A percentile compares a stretch with the other conserved stretches of the same genome.
Evolutionary conservation across 1,140 invertebrate genomes (phyloP).

Genomic region (Tenebrio molitor): DNA sequence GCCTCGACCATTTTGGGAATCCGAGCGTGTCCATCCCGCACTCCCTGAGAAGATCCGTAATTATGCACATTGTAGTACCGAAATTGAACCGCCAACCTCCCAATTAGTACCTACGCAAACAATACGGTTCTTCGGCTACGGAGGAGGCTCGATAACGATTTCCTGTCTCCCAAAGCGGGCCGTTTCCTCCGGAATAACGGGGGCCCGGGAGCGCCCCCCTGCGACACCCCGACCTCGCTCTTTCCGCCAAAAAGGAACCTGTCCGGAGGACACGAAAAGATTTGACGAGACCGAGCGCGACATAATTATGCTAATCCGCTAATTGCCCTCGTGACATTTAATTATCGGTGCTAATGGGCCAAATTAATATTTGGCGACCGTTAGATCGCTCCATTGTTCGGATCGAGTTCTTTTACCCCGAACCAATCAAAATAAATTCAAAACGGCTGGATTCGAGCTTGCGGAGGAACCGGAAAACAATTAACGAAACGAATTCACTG

Average conservation of each 20-base stretch:
- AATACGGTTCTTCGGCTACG: neutral
- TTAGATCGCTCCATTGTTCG: neutral
- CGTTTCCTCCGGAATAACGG: constrained; percentile 10
- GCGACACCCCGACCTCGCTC: too few species aligned
- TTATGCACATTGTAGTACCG: constrained; percentile 2
- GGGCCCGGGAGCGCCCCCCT: too few species aligned
- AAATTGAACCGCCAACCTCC: constrained; percentile 3
- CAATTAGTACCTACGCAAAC: constrained; percentile 33
- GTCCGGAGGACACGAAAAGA: neutral
- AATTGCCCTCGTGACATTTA: neutral
- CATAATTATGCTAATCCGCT: constrained; percentile 5
- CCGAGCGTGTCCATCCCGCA: constrained; percentile 1
- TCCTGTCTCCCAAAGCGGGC: constrained; percentile 24
- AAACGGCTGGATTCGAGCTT: too few species aligned
- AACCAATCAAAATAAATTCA: too few species aligned
- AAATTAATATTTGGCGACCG: neutral
- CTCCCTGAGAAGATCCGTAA: constrained; percentile 6
- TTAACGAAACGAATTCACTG: too few species aligned
- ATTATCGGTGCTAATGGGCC: neutral
- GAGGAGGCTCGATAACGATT: constrained; percentile 3
- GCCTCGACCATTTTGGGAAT: neutral
- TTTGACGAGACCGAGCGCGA: neutral
- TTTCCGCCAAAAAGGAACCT: neutral
- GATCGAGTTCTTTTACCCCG: too few species aligned
- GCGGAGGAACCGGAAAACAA: too few species aligned